phyloP scores from a whole-genome alignment of 23 tunicate species.

The Ascidia mentula region DNA sequence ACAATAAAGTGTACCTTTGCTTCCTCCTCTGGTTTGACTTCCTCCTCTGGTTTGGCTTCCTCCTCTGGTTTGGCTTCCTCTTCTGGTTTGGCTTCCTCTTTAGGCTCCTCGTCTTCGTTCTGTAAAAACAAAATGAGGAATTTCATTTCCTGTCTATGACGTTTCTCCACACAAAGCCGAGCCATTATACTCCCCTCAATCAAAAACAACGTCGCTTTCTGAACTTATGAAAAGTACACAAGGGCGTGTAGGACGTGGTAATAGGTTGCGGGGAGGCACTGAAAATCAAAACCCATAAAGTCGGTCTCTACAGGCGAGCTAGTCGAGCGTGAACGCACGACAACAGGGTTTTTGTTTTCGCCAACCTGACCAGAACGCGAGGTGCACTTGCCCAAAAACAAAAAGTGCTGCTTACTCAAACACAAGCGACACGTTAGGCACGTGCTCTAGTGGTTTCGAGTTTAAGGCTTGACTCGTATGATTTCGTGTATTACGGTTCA shows the following conservation, averaged over 20 bases:
- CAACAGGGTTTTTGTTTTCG: not conserved
- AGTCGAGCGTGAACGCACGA: not conserved
- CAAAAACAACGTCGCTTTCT: no score
- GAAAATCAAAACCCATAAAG: not conserved
- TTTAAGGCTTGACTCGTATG: no score
- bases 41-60: not conserved
- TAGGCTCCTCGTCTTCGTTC: not conserved
- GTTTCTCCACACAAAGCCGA: no score
- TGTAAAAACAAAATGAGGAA: not conserved
- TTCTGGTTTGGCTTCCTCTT: not conserved
- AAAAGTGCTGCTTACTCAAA: no score
- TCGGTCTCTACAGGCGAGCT: not conserved
- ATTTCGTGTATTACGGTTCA: no score
- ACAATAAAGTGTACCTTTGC: not conserved
- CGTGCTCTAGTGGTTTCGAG: no score
- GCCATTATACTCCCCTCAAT: no score
- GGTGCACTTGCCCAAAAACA: no score
- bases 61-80: not conserved
- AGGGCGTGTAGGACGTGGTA: not conserved
- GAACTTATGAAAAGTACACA: no score
- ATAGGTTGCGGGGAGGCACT: not conserved
- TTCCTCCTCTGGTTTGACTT: not conserved
- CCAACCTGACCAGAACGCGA: not conserved
- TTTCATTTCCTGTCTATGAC: no score
- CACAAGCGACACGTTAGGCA: no score